Evolutionary conservation across 2,113 vertebrate genomes (phyloP), one percentile per base, ranked within the genome.

Genomic region (Psephotus haematonotus): DNA sequence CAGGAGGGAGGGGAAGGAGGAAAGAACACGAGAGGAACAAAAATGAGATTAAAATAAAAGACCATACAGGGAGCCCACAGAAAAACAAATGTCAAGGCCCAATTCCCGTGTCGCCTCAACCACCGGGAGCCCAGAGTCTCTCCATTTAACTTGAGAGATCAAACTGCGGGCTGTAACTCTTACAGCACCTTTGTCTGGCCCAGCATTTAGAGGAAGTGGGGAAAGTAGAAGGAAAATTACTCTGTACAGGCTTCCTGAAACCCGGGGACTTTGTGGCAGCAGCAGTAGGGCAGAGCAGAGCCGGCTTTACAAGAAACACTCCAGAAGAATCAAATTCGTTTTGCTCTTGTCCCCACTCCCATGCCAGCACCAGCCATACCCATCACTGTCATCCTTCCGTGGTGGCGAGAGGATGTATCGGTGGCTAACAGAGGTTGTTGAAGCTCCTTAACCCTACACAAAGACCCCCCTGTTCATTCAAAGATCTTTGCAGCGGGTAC

Each of bases 201-300:
- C 60, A 85, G 69, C 71, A 16, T 74, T 92, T 64, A 86, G 86
- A 92, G 88, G 91, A 92, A 95, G 77, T 90, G 76, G 76, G 86
- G 90, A 74, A 86, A 92, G 88, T 37, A 75, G 76, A 86, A 92
- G 94, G 94, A 90, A 93, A 96, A 88, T 92, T 92, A 41, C 47
- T 83, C 80, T 63, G 68, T 14, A 27, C 84, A 77, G 70, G 59
- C 79, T 92, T 86, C 74, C 88, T 93, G 72, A 79, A 82, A 82
- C 17, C 44, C 82, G 9, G 4, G 79, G 69, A 44, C 49, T 80
- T 8, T 35, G 79, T 27, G 88, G 82, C 22, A 9, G 53, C 57
- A 57, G 70, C 72, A 59, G 41, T 12, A 53, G 53, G 63, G 39
- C 23, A 24, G 72, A 43, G 60, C 14, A 71, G 74, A 84, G 31